phyloP scores from a whole-genome alignment of 2,888 invertebrate species.

The Heteropelma amictum region DNA sequence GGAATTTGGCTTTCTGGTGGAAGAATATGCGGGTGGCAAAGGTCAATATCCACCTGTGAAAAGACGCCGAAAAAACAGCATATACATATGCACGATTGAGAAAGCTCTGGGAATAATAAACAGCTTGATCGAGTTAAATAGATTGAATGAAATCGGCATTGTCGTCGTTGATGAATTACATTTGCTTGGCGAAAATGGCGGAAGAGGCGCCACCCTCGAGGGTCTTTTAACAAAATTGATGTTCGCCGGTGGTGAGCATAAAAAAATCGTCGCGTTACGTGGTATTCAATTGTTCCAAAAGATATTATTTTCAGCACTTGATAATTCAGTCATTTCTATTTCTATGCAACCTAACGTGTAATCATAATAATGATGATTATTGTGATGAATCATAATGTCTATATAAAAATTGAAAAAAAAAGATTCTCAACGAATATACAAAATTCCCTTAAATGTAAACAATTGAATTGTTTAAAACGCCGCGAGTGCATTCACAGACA shows the following conservation, averaged over 20 bases:
- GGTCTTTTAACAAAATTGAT: constrained; percentile 89
- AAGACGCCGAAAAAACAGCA: constrained; percentile 86
- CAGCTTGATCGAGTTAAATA: constrained; percentile 88
- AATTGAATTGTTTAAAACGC: no score
- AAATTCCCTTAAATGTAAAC: no score
- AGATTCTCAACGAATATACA: no score
- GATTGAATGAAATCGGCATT: constrained; percentile 80
- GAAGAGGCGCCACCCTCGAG: constrained; percentile 92
- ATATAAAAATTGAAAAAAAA: no score
- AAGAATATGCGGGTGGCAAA: constrained; percentile 96
- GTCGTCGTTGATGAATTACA: constrained; percentile 95
- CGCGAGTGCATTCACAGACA: no score
- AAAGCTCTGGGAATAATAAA: constrained; percentile 92
- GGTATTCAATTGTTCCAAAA: background rate
- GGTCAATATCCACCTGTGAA: constrained; percentile 91
- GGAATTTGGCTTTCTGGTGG: constrained; percentile 91
- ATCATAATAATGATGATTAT: no score
- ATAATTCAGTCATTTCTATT: no score
- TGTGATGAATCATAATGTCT: no score
- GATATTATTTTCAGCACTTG: background rate
- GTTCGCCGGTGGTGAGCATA: constrained; percentile 82
- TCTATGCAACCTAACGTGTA: no score
- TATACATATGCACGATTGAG: constrained; percentile 97
- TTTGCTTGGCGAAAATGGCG: constrained; percentile 90
- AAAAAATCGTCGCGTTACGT: background rate